Percentiles rank a stretch among this genome's conserved stretches.
phyloP scores from a whole-genome alignment of 2,113 vertebrate genomes.

The Calidris pygmaea region DNA sequence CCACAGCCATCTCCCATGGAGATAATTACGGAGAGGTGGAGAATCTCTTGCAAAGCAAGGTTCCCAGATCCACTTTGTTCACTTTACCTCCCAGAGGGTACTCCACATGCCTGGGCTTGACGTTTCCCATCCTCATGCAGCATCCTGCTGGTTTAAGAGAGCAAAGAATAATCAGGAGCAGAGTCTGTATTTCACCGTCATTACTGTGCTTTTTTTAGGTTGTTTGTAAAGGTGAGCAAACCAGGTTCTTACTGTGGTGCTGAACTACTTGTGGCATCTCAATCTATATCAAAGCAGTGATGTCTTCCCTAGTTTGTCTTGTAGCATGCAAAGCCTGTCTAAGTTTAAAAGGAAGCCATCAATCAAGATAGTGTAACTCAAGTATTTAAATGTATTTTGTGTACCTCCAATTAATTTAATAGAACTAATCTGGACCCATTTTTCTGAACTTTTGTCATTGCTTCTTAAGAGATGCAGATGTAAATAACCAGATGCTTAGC shows the following conservation, averaged over 20 bases:
- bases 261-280: not conserved
- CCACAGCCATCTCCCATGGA: not conserved
- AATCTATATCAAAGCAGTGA: not conserved
- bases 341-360: not conserved
- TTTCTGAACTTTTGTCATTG: not conserved
- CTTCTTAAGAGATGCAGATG: not conserved
- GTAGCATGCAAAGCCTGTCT: not conserved
- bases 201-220: not conserved
- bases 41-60: not conserved
- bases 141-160: not conserved
- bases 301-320: not conserved
- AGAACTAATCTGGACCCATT: not conserved
- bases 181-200: not conserved
- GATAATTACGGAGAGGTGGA: not conserved
- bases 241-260: not conserved
- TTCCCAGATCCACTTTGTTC: not conserved
- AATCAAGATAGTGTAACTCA: not conserved
- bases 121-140: not conserved
- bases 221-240: not conserved
- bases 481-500: not conserved
- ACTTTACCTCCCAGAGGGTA: not conserved
- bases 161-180: not conserved
- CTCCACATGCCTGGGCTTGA: not conserved
- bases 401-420: not conserved
- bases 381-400: not conserved